Percentiles rank a stretch among this genome's conserved stretches.
phyloP scores from a whole-genome alignment of 2,797 vertebrate species.

The Bradypodion pumilum region DNA sequence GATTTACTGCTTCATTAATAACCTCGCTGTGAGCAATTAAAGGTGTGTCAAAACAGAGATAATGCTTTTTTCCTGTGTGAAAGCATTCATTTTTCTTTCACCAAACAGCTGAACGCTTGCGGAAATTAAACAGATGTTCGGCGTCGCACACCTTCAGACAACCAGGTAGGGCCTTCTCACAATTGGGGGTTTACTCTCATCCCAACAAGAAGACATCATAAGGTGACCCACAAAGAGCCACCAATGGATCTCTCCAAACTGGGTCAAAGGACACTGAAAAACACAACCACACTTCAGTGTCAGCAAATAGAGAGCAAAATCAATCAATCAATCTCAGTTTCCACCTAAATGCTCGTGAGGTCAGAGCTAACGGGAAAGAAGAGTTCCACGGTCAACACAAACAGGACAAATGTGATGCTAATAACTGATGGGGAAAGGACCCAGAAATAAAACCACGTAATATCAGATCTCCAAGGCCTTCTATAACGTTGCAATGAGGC shows the following conservation, averaged over 20 bases:
- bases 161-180: not conserved
- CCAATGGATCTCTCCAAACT: not conserved
- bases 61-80: constrained; percentile 69
- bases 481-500: too few relatives aligned
- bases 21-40: constrained; percentile 70
- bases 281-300: not conserved
- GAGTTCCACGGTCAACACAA: too few relatives aligned
- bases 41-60: constrained; percentile 66
- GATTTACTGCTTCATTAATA: constrained; percentile 72
- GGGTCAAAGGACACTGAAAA: not conserved
- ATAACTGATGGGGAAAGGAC: too few relatives aligned
- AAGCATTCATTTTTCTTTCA: constrained; percentile 64
- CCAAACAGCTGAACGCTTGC: constrained; percentile 59
- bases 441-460: too few relatives aligned
- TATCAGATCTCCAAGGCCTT: too few relatives aligned
- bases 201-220: not conserved
- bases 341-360: too few relatives aligned
- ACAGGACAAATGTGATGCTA: too few relatives aligned
- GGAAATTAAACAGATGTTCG: constrained; percentile 63
- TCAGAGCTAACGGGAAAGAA: too few relatives aligned
- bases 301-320: too few relatives aligned
- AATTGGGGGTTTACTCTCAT: not conserved
- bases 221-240: not conserved
- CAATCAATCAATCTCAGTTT: too few relatives aligned
- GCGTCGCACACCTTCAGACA: not conserved